phyloP scores from a whole-genome alignment of 2,113 vertebrate species.

The Ornithorhynchus anatinus region DNA sequence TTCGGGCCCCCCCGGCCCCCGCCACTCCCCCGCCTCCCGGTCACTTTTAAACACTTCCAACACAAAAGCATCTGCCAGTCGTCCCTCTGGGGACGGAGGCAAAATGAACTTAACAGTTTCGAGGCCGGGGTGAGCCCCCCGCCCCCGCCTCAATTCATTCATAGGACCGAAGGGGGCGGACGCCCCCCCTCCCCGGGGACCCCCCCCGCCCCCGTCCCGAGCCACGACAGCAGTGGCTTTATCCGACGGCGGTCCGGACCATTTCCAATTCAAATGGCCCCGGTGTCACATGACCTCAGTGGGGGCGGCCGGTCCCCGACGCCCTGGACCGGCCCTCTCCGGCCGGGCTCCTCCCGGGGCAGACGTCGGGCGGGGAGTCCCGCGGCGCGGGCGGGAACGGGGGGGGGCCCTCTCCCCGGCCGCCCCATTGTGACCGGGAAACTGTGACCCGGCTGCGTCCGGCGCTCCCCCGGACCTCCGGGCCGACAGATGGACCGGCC shows the following conservation, averaged over 20 bases:
- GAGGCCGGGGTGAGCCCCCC: slow-evolving; percentile 90
- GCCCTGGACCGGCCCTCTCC: no score
- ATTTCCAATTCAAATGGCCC: slow-evolving; percentile 99
- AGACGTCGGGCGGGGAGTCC: slow-evolving; percentile 90
- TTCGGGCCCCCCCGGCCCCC: slow-evolving; percentile 86
- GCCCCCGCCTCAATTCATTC: slow-evolving; percentile 98
- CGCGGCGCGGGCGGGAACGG: slow-evolving; percentile 88
- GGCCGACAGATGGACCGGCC: slow-evolving; percentile 99
- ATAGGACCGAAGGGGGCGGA: slow-evolving; percentile 91
- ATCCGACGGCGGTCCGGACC: slow-evolving; percentile 91
- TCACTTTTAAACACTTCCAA: slow-evolving; percentile 89
- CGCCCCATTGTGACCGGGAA: slow-evolving; percentile 93
- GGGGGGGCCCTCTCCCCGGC: no score
- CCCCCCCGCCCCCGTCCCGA: slow-evolving; percentile 89
- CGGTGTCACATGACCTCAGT: slow-evolving; percentile 91
- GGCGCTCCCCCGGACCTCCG: slow-evolving; percentile 94
- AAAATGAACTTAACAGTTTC: slow-evolving; percentile 91
- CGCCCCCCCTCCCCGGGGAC: slow-evolving; percentile 91
- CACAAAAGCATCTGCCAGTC: slow-evolving; percentile 93
- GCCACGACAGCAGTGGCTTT: slow-evolving; percentile 85
- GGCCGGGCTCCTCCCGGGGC: slow-evolving; percentile 85
- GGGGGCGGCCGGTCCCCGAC: slow-evolving; percentile 82
- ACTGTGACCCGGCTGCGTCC: slow-evolving; percentile 99
- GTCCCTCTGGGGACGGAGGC: slow-evolving; percentile 86
- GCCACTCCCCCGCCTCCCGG: slow-evolving; percentile 80